phyloP scores from a whole-genome alignment of 2,113 vertebrate species.

The Platichthys stellatus region DNA sequence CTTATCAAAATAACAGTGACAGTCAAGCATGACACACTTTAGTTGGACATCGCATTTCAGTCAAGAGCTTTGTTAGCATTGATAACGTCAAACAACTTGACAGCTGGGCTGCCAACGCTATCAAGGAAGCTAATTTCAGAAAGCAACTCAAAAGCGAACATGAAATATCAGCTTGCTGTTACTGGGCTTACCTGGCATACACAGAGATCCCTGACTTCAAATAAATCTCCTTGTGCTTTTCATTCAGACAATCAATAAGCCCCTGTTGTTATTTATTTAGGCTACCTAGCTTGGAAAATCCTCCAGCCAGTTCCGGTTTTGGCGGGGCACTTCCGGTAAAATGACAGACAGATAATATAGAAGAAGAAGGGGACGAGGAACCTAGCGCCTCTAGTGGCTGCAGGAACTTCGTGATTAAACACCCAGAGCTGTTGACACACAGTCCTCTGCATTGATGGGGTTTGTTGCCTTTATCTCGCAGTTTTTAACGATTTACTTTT shows the following conservation, averaged over 20 bases:
- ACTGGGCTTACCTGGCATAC: constrained; percentile 47
- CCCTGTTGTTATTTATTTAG: constrained; percentile 33
- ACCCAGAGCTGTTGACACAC: too few relatives aligned
- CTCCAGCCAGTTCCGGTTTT: constrained; percentile 25
- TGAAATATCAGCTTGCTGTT: not conserved
- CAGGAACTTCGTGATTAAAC: not conserved
- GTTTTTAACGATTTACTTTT: not conserved
- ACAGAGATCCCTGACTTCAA: constrained; percentile 24
- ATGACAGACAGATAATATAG: not conserved
- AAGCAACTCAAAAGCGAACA: not conserved
- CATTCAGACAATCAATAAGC: constrained; percentile 15
- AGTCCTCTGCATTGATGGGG: not conserved
- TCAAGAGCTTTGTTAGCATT: not conserved
- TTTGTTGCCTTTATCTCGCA: not conserved
- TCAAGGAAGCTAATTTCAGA: not conserved
- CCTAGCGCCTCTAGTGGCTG: constrained; percentile 36
- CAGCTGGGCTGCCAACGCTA: constrained; percentile 6
- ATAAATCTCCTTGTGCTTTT: not conserved
- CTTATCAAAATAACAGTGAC: not conserved
- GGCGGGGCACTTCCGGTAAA: constrained; percentile 61
- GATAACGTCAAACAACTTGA: not conserved
- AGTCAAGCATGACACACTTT: not conserved
- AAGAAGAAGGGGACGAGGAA: not conserved
- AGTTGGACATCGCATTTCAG: not conserved
- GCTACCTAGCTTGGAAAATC: constrained; percentile 19